phyloP scores from a whole-genome alignment of 2,113 vertebrate species.

The Tricholaema leucomelas region DNA sequence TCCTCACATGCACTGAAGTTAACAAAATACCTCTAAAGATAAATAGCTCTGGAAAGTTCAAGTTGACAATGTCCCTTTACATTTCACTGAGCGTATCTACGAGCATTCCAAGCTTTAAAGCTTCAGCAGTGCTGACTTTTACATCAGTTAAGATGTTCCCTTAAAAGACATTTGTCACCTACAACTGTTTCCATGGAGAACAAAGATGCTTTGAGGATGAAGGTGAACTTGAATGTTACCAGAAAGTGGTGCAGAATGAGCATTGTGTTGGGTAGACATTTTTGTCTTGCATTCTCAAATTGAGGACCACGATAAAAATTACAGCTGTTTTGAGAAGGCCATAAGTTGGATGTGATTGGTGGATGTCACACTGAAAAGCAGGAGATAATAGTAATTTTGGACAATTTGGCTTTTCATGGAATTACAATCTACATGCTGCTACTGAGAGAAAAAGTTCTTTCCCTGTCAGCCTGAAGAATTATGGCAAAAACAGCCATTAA shows the following conservation, averaged over 20 bases:
- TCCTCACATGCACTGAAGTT: not conserved
- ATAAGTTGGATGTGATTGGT: rapidly evolving
- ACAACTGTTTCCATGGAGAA: not conserved
- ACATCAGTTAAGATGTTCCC: not conserved
- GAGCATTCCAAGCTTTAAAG: not conserved
- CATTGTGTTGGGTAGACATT: not conserved
- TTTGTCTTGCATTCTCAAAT: not conserved
- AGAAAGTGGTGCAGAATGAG: not conserved
- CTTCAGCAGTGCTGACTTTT: not conserved
- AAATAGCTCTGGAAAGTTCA: not conserved
- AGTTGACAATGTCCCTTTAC: not conserved
- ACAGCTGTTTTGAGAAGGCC: not conserved
- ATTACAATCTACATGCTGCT: not conserved
- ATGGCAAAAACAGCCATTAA: not conserved
- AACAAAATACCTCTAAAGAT: not conserved
- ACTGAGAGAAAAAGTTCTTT: not conserved
- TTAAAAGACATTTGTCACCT: not conserved
- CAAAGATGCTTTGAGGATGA: not conserved
- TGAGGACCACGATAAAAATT: not conserved
- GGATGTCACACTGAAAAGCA: not conserved
- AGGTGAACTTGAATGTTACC: not conserved
- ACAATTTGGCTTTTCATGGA: not conserved
- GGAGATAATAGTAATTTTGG: not conserved
- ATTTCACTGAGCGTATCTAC: not conserved
- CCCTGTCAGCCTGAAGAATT: not conserved